Percentiles rank a stretch among this genome's conserved stretches.
Conservation (phyloP, 2,797 vertebrate genomes). For the Phoxinus dragarum region DNA sequence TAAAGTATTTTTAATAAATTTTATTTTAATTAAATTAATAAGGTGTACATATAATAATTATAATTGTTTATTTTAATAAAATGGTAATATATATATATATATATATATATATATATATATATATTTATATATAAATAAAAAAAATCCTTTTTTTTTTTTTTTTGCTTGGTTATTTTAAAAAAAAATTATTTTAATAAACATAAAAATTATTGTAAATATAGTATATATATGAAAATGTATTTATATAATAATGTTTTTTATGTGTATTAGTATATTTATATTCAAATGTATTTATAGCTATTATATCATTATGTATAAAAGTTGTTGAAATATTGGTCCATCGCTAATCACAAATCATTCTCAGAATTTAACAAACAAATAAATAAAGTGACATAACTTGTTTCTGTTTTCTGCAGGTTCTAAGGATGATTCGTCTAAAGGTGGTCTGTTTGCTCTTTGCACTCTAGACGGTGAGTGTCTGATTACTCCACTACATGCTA, state of each 20-base stretch:
- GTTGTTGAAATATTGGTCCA: background rate
- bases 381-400: background rate
- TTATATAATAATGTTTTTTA: background rate
- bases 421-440: constrained; percentile 77
- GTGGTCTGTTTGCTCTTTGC: constrained; percentile 94
- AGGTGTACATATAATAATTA: too few relatives aligned
- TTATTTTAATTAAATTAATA: too few relatives aligned
- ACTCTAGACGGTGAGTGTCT: constrained; percentile 91
- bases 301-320: background rate
- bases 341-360: background rate
- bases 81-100: too few relatives aligned
- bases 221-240: background rate
- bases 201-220: background rate
- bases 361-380: background rate
- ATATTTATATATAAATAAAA: too few relatives aligned
- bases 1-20: background rate
- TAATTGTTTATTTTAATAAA: background rate
- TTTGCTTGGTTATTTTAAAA: background rate
- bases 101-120: too few relatives aligned
- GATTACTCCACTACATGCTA: background rate
- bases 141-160: background rate
- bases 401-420: constrained; percentile 73
- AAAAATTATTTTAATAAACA: background rate
- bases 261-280: background rate
- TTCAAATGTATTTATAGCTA: background rate